Conservation (phyloP, 1,140 invertebrate species). For the Heliconius nattereri region DNA sequence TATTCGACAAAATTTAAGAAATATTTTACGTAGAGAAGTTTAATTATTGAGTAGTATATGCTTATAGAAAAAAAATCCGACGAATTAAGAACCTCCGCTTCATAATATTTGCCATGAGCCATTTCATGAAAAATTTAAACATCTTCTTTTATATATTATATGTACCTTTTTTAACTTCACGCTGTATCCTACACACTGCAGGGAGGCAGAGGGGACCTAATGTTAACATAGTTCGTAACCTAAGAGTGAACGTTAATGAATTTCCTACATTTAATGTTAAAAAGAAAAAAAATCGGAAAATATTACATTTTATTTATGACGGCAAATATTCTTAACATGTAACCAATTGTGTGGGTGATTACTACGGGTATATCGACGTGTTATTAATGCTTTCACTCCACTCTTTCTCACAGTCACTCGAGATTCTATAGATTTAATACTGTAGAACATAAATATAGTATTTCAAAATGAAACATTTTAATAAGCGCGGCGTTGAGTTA, state of each 20-base stretch:
- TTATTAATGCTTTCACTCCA: conserved; percentile 50
- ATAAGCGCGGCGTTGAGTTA: neutral
- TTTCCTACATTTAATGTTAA: conserved; percentile 10
- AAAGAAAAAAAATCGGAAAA: conserved; percentile 42
- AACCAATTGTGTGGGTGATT: conserved; percentile 28
- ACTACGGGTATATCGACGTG: conserved; percentile 45
- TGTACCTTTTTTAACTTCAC: too few species aligned
- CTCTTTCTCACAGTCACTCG: conserved; percentile 37
- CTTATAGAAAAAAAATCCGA: too few species aligned
- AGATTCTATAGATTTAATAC: neutral
- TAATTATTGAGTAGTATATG: neutral
- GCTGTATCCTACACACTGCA: too few species aligned
- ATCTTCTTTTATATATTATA: too few species aligned
- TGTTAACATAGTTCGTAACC: too few species aligned
- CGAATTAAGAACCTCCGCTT: too few species aligned
- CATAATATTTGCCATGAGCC: too few species aligned
- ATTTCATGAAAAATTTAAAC: too few species aligned
- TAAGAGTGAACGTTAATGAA: neutral
- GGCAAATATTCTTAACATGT: conserved; percentile 48
- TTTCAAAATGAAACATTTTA: neutral
- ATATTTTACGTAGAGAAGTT: neutral
- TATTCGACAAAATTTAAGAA: neutral
- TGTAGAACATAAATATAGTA: neutral
- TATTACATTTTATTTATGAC: conserved; percentile 48
- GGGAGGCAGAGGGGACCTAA: too few species aligned